phyloP scores from a whole-genome alignment of 2,797 vertebrate genomes.

The Nyctalus aviator region DNA sequence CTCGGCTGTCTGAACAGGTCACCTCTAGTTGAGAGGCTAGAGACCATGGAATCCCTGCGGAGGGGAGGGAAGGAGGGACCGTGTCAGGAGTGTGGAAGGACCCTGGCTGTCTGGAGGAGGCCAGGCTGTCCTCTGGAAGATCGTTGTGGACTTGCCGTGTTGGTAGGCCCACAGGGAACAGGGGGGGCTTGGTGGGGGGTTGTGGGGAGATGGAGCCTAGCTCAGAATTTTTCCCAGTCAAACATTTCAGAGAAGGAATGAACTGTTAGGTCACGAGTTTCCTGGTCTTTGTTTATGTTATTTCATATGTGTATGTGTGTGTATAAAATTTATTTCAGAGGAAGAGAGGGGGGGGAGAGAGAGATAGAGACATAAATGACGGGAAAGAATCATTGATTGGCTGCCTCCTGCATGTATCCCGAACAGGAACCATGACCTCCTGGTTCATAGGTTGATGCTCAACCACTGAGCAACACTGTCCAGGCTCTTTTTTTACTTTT shows the following conservation, averaged over 20 bases:
- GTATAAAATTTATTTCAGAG: too few relatives aligned
- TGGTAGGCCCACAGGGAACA: neutral
- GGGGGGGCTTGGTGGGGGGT: neutral
- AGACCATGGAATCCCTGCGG: neutral
- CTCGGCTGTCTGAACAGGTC: neutral
- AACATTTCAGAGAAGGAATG: neutral
- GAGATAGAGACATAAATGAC: too few relatives aligned
- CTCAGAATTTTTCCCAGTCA: conserved; percentile 9
- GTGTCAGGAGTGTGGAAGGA: neutral
- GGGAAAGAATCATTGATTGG: too few relatives aligned
- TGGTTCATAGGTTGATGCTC: too few relatives aligned
- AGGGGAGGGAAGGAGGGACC: neutral
- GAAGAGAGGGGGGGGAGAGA: too few relatives aligned
- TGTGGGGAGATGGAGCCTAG: neutral
- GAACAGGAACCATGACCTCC: too few relatives aligned
- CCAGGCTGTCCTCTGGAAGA: neutral
- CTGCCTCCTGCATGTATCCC: too few relatives aligned
- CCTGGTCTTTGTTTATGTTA: neutral
- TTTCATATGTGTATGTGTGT: too few relatives aligned
- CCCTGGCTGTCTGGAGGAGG: neutral
- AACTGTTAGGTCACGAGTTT: neutral
- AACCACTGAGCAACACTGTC: too few relatives aligned
- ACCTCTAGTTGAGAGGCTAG: fast-evolving
- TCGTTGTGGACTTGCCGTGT: neutral
- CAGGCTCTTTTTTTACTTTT: too few relatives aligned